A percentile compares a stretch with the other conserved stretches of the same genome.
Evolutionary conservation across 2,113 vertebrate genomes (phyloP).

Genomic region (Maccullochella peelii): DNA sequence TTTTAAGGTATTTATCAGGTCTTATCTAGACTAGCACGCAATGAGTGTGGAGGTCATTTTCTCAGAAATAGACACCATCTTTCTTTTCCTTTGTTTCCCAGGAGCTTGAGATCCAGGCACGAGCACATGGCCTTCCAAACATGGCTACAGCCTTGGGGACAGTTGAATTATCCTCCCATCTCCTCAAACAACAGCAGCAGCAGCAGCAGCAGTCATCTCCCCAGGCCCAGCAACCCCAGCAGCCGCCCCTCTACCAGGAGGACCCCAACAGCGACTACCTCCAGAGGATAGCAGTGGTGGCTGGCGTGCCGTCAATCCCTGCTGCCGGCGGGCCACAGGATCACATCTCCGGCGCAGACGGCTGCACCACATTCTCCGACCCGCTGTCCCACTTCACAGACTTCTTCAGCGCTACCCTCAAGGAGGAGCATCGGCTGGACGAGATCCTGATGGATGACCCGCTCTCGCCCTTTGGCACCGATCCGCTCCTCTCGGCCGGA

Average conservation of each 20-base stretch:
- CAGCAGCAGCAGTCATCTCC: slow-evolving; percentile 84
- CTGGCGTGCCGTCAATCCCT: slow-evolving; percentile 47
- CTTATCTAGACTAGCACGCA: background rate
- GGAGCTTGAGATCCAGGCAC: slow-evolving; percentile 97
- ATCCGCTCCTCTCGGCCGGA: slow-evolving; percentile 91
- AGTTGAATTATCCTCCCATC: slow-evolving; percentile 86
- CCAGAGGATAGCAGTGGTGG: slow-evolving; percentile 81
- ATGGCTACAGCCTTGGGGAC: slow-evolving; percentile 84
- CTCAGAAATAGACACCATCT: background rate
- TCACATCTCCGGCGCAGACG: slow-evolving; percentile 78
- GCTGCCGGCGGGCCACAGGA: slow-evolving; percentile 71
- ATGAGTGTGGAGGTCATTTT: background rate
- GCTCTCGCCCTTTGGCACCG: slow-evolving; percentile 90
- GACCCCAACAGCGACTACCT: slow-evolving; percentile 88
- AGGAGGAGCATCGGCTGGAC: slow-evolving; percentile 93
- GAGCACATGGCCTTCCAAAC: slow-evolving; percentile 91
- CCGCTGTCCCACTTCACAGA: slow-evolving; percentile 98
- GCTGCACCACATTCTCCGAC: slow-evolving; percentile 91
- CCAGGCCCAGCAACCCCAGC: slow-evolving; percentile 74
- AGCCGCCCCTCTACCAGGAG: slow-evolving; percentile 88
- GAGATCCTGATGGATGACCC: slow-evolving; percentile 90
- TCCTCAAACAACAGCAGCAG: slow-evolving; percentile 87
- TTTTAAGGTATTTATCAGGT: background rate
- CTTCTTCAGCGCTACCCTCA: slow-evolving; percentile 93
- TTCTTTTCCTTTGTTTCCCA: slow-evolving; percentile 70